Percentiles rank a stretch among this genome's conserved stretches.
These are phyloP conservation scores for Ptychochromis oligacanthus DNA, from an alignment of 2,113 vertebrate genomes.

Conservation along the genomic window DNA sequence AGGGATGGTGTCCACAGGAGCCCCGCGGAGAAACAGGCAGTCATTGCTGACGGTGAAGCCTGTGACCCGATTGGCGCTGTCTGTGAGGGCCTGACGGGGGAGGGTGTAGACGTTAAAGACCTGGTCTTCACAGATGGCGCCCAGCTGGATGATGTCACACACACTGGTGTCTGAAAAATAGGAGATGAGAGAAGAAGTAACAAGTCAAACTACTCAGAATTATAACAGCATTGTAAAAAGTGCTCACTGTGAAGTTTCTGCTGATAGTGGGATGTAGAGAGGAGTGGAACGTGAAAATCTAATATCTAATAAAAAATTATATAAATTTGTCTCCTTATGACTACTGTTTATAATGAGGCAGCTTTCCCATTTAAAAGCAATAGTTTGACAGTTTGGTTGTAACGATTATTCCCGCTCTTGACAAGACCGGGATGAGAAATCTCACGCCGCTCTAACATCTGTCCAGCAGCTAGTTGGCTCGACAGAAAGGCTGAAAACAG, in stretches of 20 bases:
- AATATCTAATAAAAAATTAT: too few species aligned
- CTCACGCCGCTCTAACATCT: not conserved
- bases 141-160: slow-evolving; percentile 77
- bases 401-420: not conserved
- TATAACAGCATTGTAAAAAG: not conserved
- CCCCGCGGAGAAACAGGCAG: not conserved
- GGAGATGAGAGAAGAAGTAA: not conserved
- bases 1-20: slow-evolving; percentile 16
- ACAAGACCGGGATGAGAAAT: not conserved
- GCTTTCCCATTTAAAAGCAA: not conserved
- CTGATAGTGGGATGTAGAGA: not conserved
- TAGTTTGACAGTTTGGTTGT: not conserved
- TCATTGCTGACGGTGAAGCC: slow-evolving; percentile 36
- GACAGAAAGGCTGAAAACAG: not conserved
- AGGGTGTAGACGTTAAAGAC: slow-evolving; percentile 67
- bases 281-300: not conserved
- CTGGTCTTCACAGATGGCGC: slow-evolving; percentile 54
- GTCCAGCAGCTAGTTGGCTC: not conserved
- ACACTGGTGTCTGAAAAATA: slow-evolving; percentile 33
- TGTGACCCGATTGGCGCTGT: slow-evolving; percentile 47
- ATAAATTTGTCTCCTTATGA: too few species aligned
- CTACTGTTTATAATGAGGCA: too few species aligned
- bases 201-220: not conserved
- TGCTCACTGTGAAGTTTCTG: too few species aligned
- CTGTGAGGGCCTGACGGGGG: slow-evolving; percentile 32